phyloP scores from a whole-genome alignment of 1,140 invertebrate species.

The Thaumetopoea pityocampa region DNA sequence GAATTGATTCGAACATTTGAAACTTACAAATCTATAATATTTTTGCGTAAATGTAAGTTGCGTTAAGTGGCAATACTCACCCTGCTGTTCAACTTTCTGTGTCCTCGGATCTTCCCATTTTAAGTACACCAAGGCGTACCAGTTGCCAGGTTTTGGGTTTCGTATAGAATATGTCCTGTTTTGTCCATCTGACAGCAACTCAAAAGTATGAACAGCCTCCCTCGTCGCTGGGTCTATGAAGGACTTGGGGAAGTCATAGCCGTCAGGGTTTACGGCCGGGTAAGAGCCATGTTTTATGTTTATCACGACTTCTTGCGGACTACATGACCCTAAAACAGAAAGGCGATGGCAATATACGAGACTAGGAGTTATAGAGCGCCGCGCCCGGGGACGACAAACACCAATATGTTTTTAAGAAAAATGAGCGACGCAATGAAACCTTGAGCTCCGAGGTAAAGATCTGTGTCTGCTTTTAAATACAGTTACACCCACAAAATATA shows the following conservation, averaged over 20 bases:
- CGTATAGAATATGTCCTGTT: constrained; percentile 46
- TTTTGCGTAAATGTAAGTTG: too few species aligned
- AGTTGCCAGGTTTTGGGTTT: constrained; percentile 83
- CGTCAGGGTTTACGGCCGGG: constrained; percentile 86
- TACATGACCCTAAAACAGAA: constrained; percentile 74
- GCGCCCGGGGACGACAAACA: too few species aligned
- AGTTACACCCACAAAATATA: too few species aligned
- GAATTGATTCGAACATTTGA: too few species aligned
- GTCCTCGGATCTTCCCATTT: constrained; percentile 83
- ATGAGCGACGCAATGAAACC: too few species aligned
- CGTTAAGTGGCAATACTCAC: constrained; percentile 67
- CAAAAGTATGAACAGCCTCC: constrained; percentile 42
- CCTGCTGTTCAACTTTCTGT: constrained; percentile 84
- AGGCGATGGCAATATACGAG: not conserved
- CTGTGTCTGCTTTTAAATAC: too few species aligned
- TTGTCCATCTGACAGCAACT: constrained; percentile 48
- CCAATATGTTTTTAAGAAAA: too few species aligned
- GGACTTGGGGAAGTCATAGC: constrained; percentile 81
- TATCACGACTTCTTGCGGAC: constrained; percentile 77
- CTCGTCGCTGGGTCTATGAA: constrained; percentile 75
- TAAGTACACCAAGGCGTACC: constrained; percentile 87
- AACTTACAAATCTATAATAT: too few species aligned
- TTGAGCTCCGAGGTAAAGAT: too few species aligned
- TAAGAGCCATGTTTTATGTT: constrained; percentile 85
- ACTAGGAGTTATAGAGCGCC: too few species aligned